Base-by-base conservation (phyloP, 2,797 vertebrate genomes). In the Allobates femoralis region DNA sequence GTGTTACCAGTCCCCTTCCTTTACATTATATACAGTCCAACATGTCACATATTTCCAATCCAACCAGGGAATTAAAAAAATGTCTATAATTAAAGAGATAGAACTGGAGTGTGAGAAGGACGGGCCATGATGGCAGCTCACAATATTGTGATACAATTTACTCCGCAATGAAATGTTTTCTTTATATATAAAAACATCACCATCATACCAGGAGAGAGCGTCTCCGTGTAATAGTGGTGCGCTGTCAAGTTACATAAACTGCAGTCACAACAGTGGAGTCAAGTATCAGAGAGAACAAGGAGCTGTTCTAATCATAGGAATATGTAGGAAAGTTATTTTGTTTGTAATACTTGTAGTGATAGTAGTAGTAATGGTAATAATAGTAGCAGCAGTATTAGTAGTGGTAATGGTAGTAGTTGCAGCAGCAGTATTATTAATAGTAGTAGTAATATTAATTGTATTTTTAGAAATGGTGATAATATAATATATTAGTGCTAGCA, bases 81-180 rank as follows among this genome's bases (percentile, higher is more conserved):
- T 74, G 69, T 15, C 41, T 46, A 8, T 74, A 74, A 74, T 58
- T 37, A 56, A 21, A 23, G 3, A 77, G 75, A 77, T 55, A 77
- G 30, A 7, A 30, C 7, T 32, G 53, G 6, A 58, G 75, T 2
- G 23, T 14, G 30, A 41, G 3, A 32, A 79, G 75, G 30, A 6
- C n/a, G 18, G 53, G 41, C 32, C 76, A 79, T 41, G 32, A 14
- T 55, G 32, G 53, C 30, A n/a, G n/a, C 53, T 37, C 28, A 58
- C 55, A 79, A 58, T 79, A 55, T 79, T 79, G 55, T 37, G 53
- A 79, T 37, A 79, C 11, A 2, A 23, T 2, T 30, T 5, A 64
- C 41, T 81, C 37, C 21, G 67, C 30, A 51, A 51, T 46, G 79
- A 67, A 67, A 53, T 66, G 41, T 51, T 81, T 81, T 41, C 19